These are phyloP conservation scores for Brienomyrus longianalis DNA, from an alignment of 2,113 vertebrate genomes.

Conservation along the genomic window DNA sequence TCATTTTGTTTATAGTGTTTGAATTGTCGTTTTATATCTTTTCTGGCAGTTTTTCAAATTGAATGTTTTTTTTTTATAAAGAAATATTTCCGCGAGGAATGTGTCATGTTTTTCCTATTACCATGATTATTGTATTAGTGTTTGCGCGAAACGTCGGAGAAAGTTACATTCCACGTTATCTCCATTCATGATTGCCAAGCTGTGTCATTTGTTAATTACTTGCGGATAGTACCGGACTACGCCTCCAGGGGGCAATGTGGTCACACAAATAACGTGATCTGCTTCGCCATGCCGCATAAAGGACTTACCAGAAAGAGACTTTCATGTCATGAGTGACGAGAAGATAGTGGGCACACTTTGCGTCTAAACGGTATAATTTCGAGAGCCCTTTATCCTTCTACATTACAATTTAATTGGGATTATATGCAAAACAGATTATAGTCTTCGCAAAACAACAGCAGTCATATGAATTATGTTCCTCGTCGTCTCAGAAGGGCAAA, in stretches of 20 bases:
- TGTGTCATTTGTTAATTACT: not conserved
- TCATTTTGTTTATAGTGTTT: not conserved
- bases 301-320: not conserved
- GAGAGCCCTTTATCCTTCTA: not conserved
- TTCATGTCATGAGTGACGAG: not conserved
- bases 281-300: not conserved
- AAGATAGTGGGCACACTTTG: not conserved
- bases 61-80: slow-evolving; percentile 23
- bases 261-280: not conserved
- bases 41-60: slow-evolving; percentile 8
- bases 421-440: not conserved
- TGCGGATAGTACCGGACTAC: not conserved
- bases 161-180: not conserved
- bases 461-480: not conserved
- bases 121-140: not conserved
- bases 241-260: slow-evolving; percentile 4
- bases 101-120: not conserved
- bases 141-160: slow-evolving; percentile 18
- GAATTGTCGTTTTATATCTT: not conserved
- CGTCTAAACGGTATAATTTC: not conserved
- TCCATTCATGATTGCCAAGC: not conserved
- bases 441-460: not conserved
- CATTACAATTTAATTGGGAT: not conserved
- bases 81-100: slow-evolving; percentile 16
- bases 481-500: not conserved